Conservation (phyloP, 2,797 vertebrate species). For the Neopelma chrysocephalum region DNA sequence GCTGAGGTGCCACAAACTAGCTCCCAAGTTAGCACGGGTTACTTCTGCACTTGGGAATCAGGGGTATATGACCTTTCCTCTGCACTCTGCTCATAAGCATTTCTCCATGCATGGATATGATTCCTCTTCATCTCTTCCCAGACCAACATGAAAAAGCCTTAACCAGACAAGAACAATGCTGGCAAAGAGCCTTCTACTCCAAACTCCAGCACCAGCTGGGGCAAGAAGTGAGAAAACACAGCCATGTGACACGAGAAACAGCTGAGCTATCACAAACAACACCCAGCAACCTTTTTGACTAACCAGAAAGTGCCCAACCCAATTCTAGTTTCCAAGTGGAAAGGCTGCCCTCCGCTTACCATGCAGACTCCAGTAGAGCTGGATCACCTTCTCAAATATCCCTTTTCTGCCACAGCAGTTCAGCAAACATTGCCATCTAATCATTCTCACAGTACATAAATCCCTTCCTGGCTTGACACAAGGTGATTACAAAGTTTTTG, state of each 20-base stretch:
- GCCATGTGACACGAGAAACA: not conserved
- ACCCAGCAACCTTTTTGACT: not conserved
- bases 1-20: not conserved
- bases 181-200: not conserved
- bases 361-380: not conserved
- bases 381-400: not conserved
- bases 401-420: not conserved
- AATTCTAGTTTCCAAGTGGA: not conserved
- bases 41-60: not conserved
- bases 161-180: not conserved
- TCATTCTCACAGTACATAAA: not conserved
- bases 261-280: not conserved
- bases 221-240: not conserved
- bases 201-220: not conserved
- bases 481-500: not conserved
- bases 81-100: not conserved
- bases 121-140: not conserved
- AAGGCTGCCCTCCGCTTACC: not conserved
- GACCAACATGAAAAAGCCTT: not conserved
- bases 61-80: not conserved
- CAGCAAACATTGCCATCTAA: not conserved
- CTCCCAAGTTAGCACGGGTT: not conserved
- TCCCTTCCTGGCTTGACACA: not conserved
- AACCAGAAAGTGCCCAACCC: constrained; percentile 19
- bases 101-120: not conserved